Evolutionary conservation across 2,113 vertebrate genomes (phyloP).

Genomic region (Pyrgilauda ruficollis): DNA sequence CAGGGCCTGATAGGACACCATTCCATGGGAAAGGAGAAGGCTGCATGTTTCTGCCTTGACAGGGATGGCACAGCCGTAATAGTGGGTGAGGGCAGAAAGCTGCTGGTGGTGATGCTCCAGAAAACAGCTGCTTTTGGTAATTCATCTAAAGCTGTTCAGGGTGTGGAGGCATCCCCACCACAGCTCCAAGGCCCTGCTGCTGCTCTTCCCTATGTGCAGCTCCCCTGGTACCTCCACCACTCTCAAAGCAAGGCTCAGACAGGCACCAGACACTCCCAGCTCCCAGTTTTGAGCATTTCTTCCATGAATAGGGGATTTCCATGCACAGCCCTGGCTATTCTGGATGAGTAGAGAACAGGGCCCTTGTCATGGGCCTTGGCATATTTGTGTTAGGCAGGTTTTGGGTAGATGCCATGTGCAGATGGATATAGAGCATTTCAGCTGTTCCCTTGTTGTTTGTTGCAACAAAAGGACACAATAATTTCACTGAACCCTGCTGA

Average conservation of each 20-base stretch:
- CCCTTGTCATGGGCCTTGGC: neutral
- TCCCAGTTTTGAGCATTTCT: neutral
- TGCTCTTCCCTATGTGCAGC: neutral
- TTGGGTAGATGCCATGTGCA: constrained; percentile 48
- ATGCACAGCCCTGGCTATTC: neutral
- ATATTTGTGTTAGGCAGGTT: neutral
- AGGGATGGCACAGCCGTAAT: fast-evolving
- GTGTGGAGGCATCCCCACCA: neutral
- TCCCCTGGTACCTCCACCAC: neutral
- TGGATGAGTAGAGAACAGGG: neutral
- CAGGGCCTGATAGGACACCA: neutral
- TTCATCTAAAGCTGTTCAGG: neutral
- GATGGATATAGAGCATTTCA: constrained; percentile 42
- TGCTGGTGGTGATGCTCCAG: fast-evolving
- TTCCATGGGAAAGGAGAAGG: neutral
- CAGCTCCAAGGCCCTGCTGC: fast-evolving
- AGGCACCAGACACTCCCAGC: neutral
- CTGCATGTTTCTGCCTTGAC: fast-evolving
- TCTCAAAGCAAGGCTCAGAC: neutral
- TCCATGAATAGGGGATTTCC: neutral
- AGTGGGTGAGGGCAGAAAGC: neutral
- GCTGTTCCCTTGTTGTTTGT: constrained; percentile 22
- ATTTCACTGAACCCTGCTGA: constrained; percentile 41
- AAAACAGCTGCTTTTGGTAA: neutral
- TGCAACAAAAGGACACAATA: neutral